phyloP scores from a whole-genome alignment of 2,113 vertebrate species.

The Macrotis lagotis region DNA sequence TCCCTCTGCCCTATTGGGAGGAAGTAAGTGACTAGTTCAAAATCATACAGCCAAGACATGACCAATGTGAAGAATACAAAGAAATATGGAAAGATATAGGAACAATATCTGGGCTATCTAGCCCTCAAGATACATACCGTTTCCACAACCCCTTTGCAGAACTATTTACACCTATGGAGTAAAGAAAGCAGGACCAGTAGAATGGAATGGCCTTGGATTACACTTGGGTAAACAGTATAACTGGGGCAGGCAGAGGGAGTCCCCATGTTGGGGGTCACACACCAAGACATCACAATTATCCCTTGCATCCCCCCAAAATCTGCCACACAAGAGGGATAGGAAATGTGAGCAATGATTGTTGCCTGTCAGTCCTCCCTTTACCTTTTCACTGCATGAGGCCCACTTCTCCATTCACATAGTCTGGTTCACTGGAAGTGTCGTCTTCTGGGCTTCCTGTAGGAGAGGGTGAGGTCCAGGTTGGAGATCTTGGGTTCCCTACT shows the following conservation, averaged over 20 bases:
- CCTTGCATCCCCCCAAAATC: not conserved
- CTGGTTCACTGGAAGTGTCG: slow-evolving; percentile 75
- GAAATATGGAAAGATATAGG: not conserved
- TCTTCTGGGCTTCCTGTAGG: slow-evolving; percentile 29
- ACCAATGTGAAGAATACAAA: not conserved
- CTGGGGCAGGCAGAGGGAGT: too few species aligned
- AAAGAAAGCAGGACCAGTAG: not conserved
- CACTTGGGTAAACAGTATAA: too few species aligned
- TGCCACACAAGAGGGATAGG: not conserved
- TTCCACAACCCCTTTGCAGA: not conserved
- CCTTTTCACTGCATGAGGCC: not conserved
- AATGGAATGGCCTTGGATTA: not conserved
- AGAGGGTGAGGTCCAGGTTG: not conserved
- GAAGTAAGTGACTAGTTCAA: not conserved
- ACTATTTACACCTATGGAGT: not conserved
- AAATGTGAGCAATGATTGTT: not conserved
- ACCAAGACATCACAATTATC: not conserved
- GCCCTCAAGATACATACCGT: not conserved
- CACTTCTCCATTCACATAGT: slow-evolving; percentile 77
- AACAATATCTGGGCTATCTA: not conserved
- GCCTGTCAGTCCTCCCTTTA: fast-evolving
- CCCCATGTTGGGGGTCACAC: too few species aligned
- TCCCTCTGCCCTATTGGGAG: too few species aligned
- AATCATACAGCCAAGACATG: not conserved
- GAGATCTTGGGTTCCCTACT: fast-evolving